Base-by-base conservation (phyloP, 2,888 invertebrate genomes). In the Rhagophthalmus giganteus region DNA sequence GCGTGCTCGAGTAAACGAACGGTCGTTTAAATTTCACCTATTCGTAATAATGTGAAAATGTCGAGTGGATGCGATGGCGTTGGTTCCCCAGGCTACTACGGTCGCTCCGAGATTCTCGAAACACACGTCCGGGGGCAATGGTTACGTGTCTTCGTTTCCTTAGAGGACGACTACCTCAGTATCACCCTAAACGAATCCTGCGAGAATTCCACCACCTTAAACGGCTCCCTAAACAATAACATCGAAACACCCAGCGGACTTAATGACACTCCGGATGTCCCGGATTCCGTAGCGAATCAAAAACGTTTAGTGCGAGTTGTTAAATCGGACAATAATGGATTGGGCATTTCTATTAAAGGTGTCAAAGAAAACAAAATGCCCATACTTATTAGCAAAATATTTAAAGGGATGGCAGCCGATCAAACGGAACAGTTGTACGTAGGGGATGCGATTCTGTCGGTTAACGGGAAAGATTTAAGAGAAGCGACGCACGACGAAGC, bases 331-430 rank as follows among this genome's bases (percentile, higher is more conserved):
- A 94, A 94, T 76, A 96, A 94, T 78, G 98, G 99, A 10, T 81
- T 99, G 58, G 99, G 98, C 33, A 97, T 99, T 70, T 97, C 97
- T 61, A 99, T 99, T 65, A 98, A 99, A 76, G 98, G 98, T 33
- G 98, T 98, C 9, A 88, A 90, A 68, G 98, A 99, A 75, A 98
- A 98, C 76, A 95, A 95, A 73, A 98, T 99, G 97, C 98, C 98
- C 1, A 98, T 99, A 66, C 83, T 98, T 53, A 98, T 98, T 74
- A 96, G 96, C 58, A 98, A 98, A 80, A 98, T 99, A 73, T 98
- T 98, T 75, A 90, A 90, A 66, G 91, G 91, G 50, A 96, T 98
- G 97, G 96, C 98, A n/a, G 98, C 98, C 34, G 98, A 98, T 75
- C 87, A 91, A 61, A 98, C 98, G 13, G 96, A 95, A 70, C 93